These are phyloP conservation scores for Campoplex capitator DNA, from an alignment of 2,888 invertebrate genomes.

Conservation along the genomic window DNA sequence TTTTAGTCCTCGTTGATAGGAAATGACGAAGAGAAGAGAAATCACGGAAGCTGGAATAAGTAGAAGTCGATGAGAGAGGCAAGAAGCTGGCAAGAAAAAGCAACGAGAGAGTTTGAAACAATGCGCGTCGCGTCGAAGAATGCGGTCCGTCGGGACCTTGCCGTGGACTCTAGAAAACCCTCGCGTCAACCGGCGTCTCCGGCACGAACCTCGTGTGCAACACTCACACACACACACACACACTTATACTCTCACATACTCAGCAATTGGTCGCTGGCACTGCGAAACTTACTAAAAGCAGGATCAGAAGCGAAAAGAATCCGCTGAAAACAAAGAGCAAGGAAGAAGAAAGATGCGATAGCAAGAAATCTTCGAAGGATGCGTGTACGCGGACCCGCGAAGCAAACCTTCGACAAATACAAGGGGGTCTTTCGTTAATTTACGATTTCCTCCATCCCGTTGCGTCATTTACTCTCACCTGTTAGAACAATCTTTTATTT, in stretches of 20 bases:
- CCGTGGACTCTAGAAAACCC: conserved; percentile 61
- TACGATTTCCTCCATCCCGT: conserved; percentile 76
- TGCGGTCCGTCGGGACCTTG: conserved; percentile 83
- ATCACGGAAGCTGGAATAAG: conserved; percentile 53
- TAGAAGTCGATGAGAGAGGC: conserved; percentile 67
- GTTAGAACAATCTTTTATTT: conserved; percentile 32
- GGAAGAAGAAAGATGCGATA: conserved; percentile 26
- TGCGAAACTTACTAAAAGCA: conserved; percentile 57
- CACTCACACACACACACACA: conserved; percentile 10
- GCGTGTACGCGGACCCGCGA: conserved; percentile 49
- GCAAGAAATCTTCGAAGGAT: conserved; percentile 51
- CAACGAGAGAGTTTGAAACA: conserved; percentile 76
- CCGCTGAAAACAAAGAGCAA: conserved; percentile 26
- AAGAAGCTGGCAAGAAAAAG: conserved; percentile 71
- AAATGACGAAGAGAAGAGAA: conserved; percentile 65
- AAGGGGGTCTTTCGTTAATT: conserved; percentile 75
- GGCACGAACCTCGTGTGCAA: conserved; percentile 48
- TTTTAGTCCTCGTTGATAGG: conserved; percentile 1
- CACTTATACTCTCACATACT: not conserved
- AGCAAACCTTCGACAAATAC: conserved; percentile 78
- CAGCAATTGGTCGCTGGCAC: conserved; percentile 10
- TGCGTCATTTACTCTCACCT: conserved; percentile 74
- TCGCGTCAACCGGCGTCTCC: conserved; percentile 68
- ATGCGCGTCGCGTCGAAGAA: conserved; percentile 84
- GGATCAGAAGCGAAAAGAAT: conserved; percentile 58